Evolutionary conservation across 2,888 invertebrate genomes (phyloP), one percentile per base, ranked within the genome.

Genomic region (Ephialtes manifestator): DNA sequence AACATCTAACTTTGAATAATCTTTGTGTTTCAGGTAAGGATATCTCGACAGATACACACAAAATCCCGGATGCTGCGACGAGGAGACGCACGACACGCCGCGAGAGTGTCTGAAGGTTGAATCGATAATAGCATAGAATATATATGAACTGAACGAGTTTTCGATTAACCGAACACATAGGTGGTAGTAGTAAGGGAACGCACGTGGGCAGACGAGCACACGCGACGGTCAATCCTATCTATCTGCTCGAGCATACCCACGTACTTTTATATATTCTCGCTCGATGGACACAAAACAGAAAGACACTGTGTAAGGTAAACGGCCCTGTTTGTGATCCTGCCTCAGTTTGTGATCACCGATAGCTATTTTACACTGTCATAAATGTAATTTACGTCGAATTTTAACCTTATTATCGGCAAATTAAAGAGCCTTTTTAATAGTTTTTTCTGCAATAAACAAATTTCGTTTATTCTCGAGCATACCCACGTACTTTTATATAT

Each of bases 181-280:
- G 24, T 68, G 43, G 35, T 74, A 85, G 82, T 84, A 76, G 86
- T 82, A 84, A 82, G 86, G 80, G 81, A 84, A 78, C 65, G 74
- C 53, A 85, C 84, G 77, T 82, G 85, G 87, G 85, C 87, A 85
- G 85, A 80, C 85, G 70, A 70, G 67, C 48, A 46, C 28, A 28
- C 58, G 11, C 78, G 60, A 67, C 70, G 53, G 72, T 72, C 39
- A 72, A 55, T 67, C 79, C 83, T 83, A 71, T 79, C 79, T 79
- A 71, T 83, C 79, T 65, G 74, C 72, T 55, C 28, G 53, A 46
- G 24, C 46, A 67, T 72, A 58, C 83, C 79, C 83, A 83, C 83
- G 83, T 83, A 71, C 28, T 75, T 83, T 75, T 75, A 75, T 83
- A 79, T 75, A 83, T 83, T 43, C 79, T 79, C 79, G 79, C 63